Evolutionary conservation across 1,140 invertebrate genomes (phyloP).

Genomic region (Notospermus geniculatus): DNA sequence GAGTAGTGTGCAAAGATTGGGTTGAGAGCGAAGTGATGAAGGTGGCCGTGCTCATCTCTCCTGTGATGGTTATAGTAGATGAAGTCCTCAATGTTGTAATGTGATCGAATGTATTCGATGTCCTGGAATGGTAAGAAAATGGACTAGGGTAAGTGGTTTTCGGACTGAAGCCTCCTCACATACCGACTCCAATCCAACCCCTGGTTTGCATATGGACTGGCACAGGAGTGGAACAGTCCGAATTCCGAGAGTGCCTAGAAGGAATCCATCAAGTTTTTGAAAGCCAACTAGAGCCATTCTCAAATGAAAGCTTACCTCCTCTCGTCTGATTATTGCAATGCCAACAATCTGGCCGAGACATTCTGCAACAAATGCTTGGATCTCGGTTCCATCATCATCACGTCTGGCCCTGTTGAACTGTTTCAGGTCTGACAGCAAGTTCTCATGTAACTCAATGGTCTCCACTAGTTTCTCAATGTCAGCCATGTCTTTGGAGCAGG

Average conservation of each 20-base stretch:
- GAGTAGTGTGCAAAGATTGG: conserved; percentile 62
- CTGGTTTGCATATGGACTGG: too few species aligned
- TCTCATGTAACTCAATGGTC: conserved; percentile 40
- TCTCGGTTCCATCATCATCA: conserved; percentile 50
- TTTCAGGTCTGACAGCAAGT: conserved; percentile 43
- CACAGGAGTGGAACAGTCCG: too few species aligned
- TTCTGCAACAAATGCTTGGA: conserved; percentile 57
- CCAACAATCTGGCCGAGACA: conserved; percentile 52
- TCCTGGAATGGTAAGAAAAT: conserved; percentile 42
- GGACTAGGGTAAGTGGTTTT: too few species aligned
- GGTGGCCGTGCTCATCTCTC: conserved; percentile 55
- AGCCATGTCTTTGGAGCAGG: conserved; percentile 29
- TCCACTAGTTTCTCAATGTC: conserved; percentile 43
- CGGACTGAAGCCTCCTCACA: too few species aligned
- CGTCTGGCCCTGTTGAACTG: conserved; percentile 45
- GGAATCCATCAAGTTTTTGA: too few species aligned
- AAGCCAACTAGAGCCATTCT: too few species aligned
- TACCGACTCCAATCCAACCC: too few species aligned
- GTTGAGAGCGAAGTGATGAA: conserved; percentile 60
- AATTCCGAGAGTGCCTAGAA: too few species aligned
- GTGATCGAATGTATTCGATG: conserved; percentile 56
- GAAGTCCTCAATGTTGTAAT: conserved; percentile 61
- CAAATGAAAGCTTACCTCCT: conserved; percentile 54
- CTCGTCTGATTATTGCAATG: conserved; percentile 53
- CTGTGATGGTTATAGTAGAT: conserved; percentile 57